phyloP scores from a whole-genome alignment of 2,888 invertebrate genomes.

The Orchesella flavescens region DNA sequence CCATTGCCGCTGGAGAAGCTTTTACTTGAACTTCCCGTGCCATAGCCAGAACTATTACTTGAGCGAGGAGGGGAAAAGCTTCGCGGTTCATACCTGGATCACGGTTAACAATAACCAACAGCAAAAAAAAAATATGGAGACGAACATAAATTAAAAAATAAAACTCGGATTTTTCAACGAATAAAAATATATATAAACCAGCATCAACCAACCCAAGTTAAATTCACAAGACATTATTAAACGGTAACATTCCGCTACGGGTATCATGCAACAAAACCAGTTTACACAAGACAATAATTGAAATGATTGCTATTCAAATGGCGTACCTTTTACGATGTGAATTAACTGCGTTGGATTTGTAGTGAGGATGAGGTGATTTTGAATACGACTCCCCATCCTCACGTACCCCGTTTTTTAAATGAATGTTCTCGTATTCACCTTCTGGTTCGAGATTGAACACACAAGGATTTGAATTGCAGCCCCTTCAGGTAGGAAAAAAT shows the following conservation, averaged over 20 bases:
- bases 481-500: constrained; percentile 55
- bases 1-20: constrained; percentile 74
- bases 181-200: background rate
- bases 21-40: constrained; percentile 80
- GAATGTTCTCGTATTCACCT: constrained; percentile 70
- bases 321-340: constrained; percentile 78
- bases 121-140: constrained; percentile 19
- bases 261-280: constrained; percentile 8
- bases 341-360: constrained; percentile 71
- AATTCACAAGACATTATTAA: background rate
- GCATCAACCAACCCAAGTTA: background rate
- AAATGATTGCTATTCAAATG: background rate
- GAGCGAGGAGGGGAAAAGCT: constrained; percentile 86
- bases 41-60: constrained; percentile 88
- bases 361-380: constrained; percentile 71
- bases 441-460: constrained; percentile 67
- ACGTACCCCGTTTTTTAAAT: constrained; percentile 71
- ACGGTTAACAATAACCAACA: constrained; percentile 37
- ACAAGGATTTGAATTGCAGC: constrained; percentile 70
- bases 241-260: background rate
- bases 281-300: constrained; percentile 5
- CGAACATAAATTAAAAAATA: constrained; percentile 47
- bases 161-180: background rate
- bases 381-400: constrained; percentile 68
- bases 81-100: constrained; percentile 78